Conservation (phyloP, 2,888 invertebrate species). For the Crioceris asparagi region DNA sequence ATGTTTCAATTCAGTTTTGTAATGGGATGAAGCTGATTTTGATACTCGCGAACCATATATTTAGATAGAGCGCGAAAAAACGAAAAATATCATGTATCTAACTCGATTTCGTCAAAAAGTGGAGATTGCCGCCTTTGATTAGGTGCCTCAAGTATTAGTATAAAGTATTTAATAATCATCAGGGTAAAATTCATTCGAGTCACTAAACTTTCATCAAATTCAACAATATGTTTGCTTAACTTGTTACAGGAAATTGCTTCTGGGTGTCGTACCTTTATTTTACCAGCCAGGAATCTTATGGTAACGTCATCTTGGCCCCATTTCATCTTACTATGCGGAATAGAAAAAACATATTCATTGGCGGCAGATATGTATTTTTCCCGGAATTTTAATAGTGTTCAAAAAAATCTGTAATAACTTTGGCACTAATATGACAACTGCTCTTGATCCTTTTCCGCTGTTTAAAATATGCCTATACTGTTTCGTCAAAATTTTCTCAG, state of each 20-base stretch:
- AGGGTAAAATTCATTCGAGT: no score
- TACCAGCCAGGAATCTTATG: conserved; percentile 17
- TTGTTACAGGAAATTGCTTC: conserved; percentile 20
- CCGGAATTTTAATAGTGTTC: conserved; percentile 18
- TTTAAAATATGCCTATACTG: conserved; percentile 23
- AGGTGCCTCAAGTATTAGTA: no score
- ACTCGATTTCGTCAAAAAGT: no score
- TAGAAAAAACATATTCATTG: conserved; percentile 25
- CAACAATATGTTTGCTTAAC: conserved; percentile 23
- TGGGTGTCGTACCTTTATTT: conserved; percentile 18
- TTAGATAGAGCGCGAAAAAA: no score
- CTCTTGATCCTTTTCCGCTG: conserved; percentile 23
- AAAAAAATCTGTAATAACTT: conserved; percentile 19
- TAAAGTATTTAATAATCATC: no score
- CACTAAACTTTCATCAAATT: conserved; percentile 19
- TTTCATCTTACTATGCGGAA: conserved; percentile 18
- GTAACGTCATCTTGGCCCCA: conserved; percentile 25
- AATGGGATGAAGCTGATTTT: no score
- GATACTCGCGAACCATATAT: no score
- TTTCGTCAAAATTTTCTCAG: conserved; percentile 18
- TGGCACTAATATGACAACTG: conserved; percentile 24
- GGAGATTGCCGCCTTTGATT: no score
- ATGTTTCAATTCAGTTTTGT: no score
- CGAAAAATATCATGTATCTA: no score
- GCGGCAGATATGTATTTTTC: conserved; percentile 19